These are phyloP conservation scores for Chlorodrepanis virens DNA, from an alignment of 2,113 vertebrate species.

Conservation along the genomic window DNA sequence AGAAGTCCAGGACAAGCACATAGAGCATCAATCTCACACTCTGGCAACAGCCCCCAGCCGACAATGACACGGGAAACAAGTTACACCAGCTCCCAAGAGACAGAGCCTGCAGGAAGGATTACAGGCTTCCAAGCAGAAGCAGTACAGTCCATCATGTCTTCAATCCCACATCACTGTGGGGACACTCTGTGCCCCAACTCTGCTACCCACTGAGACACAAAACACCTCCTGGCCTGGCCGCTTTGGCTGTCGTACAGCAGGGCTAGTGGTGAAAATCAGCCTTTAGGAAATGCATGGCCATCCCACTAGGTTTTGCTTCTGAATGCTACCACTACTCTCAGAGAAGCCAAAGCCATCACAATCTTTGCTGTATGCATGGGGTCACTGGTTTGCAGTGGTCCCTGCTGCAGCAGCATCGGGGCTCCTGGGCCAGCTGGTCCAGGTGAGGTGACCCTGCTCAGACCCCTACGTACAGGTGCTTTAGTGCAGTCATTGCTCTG, in stretches of 20 bases:
- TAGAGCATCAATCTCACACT: accelerated
- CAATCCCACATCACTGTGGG: not conserved
- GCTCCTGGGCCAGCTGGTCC: not conserved
- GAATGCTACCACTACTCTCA: not conserved
- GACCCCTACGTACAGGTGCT: accelerated
- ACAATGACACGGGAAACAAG: accelerated
- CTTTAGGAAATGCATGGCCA: not conserved
- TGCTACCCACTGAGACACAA: accelerated
- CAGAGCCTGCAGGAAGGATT: not conserved
- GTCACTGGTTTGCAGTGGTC: not conserved
- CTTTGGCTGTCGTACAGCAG: not conserved
- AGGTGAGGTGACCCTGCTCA: not conserved
- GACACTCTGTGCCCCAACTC: not conserved
- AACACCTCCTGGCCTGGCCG: not conserved
- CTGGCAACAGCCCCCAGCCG: not conserved
- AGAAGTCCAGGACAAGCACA: not conserved
- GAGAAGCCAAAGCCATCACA: not conserved
- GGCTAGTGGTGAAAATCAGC: not conserved
- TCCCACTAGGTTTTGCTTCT: not conserved
- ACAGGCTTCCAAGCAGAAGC: not conserved
- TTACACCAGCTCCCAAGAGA: not conserved
- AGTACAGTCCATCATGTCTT: not conserved
- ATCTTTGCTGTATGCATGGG: accelerated
- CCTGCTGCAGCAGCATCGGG: not conserved
- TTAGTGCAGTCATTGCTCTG: not conserved